Evolutionary conservation across 2,113 vertebrate species (phyloP), one percentile per base, ranked within the genome.

Genomic region (Carassius gibelio): DNA sequence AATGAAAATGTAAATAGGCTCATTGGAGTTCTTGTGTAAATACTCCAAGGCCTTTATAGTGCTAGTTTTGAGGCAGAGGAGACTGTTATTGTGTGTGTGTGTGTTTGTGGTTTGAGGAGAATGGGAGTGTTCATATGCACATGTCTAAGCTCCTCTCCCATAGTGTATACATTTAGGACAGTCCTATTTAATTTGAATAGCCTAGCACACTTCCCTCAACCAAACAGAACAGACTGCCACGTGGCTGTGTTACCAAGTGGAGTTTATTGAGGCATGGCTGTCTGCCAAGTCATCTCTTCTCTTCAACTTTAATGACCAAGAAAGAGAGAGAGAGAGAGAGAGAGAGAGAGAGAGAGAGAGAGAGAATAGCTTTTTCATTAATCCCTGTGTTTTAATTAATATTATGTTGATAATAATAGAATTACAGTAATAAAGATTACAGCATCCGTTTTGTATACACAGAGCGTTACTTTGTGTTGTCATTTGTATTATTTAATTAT

Each of bases 231-330:
- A 86, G 80, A 88, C 83, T 81, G 57, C 81, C 15, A 15, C 45
- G 74, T 30, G 85, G 79, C 55, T 72, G 68, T 82, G 81, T 61
- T 66, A 81, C 85, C 75, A 42, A 75, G 85, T 82, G 75, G 64
- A 89, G 72, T 90, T 87, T 88, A 90, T 83, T 87, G 87, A 90
- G 86, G 81, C 57, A 19, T 85, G 88, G 88, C 88, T 78, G 15
- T 9, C 69, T 82, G 88, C 87, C 88, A 90, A 62, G 30, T 30
- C 30, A 50, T 48, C 81, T 45, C 69, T 75, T 86, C 81, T 79
- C 81, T 86, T 45, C 82, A 64, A 84, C 77, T 84, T 75, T 82
- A 79, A 84, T 45, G 21, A 84, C 42, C 75, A 66, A 26, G 66
- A 62, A 69, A 69, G 26, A n/a, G n/a, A 62, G 10, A 26, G 48